Conservation (phyloP, 2,113 vertebrate species). For the Poeciliopsis prolifica region DNA sequence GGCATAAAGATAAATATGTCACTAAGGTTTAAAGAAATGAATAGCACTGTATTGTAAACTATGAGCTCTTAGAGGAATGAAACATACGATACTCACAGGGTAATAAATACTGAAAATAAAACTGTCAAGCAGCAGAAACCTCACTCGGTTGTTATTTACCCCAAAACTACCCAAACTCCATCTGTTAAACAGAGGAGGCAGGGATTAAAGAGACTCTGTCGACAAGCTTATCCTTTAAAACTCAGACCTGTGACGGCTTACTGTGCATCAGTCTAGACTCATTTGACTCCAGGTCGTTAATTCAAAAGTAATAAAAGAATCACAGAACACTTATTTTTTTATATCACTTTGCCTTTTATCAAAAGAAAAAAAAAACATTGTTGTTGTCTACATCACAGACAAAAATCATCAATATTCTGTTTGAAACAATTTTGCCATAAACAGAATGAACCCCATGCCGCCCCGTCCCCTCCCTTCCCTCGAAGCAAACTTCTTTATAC, state of each 20-base stretch:
- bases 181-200: conserved; percentile 53
- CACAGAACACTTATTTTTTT: conserved; percentile 38
- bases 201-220: conserved; percentile 65
- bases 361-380: conserved; percentile 73
- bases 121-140: neutral
- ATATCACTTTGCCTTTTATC: conserved; percentile 73
- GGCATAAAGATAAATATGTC: too few species aligned
- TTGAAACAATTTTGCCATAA: conserved; percentile 71
- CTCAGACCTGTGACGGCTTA: conserved; percentile 43
- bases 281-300: neutral
- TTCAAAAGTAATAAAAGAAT: conserved; percentile 27
- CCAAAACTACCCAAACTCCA: conserved; percentile 49
- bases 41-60: too few species aligned
- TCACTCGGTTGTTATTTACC: conserved; percentile 26
- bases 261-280: conserved; percentile 47
- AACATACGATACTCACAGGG: neutral
- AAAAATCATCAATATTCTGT: conserved; percentile 82
- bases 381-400: conserved; percentile 85
- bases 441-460: conserved; percentile 75
- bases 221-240: conserved; percentile 57
- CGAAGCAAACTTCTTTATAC: conserved; percentile 74
- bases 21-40: too few species aligned
- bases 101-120: neutral
- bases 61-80: too few species aligned
- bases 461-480: conserved; percentile 64